Conservation (phyloP, 2,113 vertebrate species). For the Dicrurus megarhynchus region DNA sequence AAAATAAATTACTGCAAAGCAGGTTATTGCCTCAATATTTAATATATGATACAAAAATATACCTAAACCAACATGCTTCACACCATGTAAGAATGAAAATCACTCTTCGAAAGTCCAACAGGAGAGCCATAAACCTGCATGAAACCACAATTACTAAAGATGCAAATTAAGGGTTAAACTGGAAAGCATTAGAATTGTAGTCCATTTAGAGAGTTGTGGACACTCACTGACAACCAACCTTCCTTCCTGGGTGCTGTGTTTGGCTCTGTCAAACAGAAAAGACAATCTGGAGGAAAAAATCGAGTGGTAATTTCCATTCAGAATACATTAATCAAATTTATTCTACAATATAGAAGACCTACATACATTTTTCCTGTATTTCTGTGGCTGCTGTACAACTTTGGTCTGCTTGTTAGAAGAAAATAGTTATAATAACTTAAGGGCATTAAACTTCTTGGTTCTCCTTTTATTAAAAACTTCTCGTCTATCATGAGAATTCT, state of each 20-base stretch:
- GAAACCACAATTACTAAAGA: not conserved
- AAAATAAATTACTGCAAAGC: not conserved
- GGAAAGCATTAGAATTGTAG: not conserved
- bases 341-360: not conserved
- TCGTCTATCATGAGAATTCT: not conserved
- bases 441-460: not conserved
- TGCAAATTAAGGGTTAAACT: not conserved
- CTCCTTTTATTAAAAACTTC: not conserved
- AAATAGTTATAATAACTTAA: not conserved
- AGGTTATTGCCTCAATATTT: not conserved
- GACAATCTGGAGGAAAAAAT: not conserved
- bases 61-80: not conserved
- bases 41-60: not conserved
- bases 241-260: not conserved
- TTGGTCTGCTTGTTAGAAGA: conserved; percentile 3
- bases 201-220: not conserved
- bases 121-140: not conserved
- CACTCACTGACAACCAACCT: not conserved
- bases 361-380: not conserved
- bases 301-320: not conserved
- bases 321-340: not conserved
- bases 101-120: not conserved
- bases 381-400: not conserved
- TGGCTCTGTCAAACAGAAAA: not conserved
- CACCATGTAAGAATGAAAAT: not conserved